Conservation (phyloP, 2,888 invertebrate genomes). For the Lasiommata megera region DNA sequence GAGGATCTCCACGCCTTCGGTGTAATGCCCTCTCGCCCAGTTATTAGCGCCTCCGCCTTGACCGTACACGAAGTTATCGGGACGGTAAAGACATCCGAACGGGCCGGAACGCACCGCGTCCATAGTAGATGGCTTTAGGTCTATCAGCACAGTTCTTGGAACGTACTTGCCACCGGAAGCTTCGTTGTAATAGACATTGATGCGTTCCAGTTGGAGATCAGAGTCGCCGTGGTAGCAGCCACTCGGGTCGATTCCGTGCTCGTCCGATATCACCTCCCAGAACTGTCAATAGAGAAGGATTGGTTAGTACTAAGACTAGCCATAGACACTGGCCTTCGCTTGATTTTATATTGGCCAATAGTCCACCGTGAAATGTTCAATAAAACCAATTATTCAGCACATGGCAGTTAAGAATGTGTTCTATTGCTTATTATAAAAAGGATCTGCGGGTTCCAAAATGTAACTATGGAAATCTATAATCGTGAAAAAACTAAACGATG, state of each 20-base stretch:
- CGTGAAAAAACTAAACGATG: too few relatives aligned
- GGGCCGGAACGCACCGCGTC: slow-evolving; percentile 86
- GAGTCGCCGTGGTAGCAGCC: slow-evolving; percentile 84
- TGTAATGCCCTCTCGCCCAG: slow-evolving; percentile 86
- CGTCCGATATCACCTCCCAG: slow-evolving; percentile 70
- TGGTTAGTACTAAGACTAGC: too few relatives aligned
- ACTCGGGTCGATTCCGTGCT: slow-evolving; percentile 64
- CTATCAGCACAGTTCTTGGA: slow-evolving; percentile 61
- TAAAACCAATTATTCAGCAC: too few relatives aligned
- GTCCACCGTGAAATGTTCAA: too few relatives aligned
- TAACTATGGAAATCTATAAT: too few relatives aligned
- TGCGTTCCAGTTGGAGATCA: slow-evolving; percentile 87
- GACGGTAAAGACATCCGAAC: slow-evolving; percentile 86
- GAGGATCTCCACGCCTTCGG: slow-evolving; percentile 83
- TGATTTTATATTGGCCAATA: neutral
- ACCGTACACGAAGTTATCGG: slow-evolving; percentile 87
- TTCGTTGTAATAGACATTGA: slow-evolving; percentile 89
- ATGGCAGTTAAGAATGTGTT: too few relatives aligned
- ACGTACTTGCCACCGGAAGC: slow-evolving; percentile 78
- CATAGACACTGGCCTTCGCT: too few relatives aligned
- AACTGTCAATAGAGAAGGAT: slow-evolving; percentile 47
- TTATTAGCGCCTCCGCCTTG: slow-evolving; percentile 82
- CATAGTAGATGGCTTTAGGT: slow-evolving; percentile 76
- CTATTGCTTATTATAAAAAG: too few relatives aligned
- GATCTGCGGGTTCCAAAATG: too few relatives aligned